These are phyloP conservation scores for Drosophila phalerata DNA, from an alignment of 2,888 invertebrate genomes.

Conservation along the genomic window DNA sequence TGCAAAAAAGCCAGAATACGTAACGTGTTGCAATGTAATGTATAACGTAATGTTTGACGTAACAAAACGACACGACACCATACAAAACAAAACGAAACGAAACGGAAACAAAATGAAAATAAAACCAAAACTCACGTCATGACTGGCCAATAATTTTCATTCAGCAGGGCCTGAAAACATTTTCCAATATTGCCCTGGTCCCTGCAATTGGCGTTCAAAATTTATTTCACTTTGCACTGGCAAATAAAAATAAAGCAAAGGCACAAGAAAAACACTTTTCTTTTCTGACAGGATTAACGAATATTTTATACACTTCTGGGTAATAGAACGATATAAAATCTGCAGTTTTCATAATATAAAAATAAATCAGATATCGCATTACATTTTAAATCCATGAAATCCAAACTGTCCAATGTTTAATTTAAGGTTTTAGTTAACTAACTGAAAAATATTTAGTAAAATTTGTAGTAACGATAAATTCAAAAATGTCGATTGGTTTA, in stretches of 20 bases:
- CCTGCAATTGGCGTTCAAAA: slow-evolving; percentile 75
- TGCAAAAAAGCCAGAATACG: slow-evolving; percentile 55
- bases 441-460: no score
- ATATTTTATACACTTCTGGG: slow-evolving; percentile 22
- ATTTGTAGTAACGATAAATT: no score
- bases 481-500: no score
- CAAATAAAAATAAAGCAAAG: slow-evolving; percentile 71
- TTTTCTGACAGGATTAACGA: neutral
- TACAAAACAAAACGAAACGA: slow-evolving; percentile 32
- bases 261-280: neutral
- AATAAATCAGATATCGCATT: no score
- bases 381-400: no score
- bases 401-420: no score
- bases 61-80: slow-evolving; percentile 34
- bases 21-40: slow-evolving; percentile 37
- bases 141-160: slow-evolving; percentile 80
- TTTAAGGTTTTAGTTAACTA: no score
- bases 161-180: slow-evolving; percentile 53
- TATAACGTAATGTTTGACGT: slow-evolving; percentile 32
- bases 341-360: neutral
- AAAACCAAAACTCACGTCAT: slow-evolving; percentile 66
- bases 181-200: slow-evolving; percentile 72
- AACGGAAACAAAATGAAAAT: slow-evolving; percentile 51
- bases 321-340: neutral
- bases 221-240: slow-evolving; percentile 77